Evolutionary conservation across 2,113 vertebrate genomes (phyloP).

Genomic region (Gulo gulo): DNA sequence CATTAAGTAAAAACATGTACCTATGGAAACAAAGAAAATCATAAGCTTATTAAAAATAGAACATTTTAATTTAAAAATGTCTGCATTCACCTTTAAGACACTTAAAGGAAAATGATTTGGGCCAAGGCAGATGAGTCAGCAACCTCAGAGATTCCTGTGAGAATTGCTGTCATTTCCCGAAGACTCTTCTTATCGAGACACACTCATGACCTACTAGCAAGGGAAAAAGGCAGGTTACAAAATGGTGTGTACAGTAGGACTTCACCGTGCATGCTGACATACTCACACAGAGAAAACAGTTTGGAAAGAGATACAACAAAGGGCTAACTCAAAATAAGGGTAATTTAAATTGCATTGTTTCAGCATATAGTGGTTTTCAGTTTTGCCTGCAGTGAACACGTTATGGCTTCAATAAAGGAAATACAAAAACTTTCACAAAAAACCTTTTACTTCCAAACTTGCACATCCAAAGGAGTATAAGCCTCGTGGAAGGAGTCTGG

Average conservation of each 20-base stretch:
- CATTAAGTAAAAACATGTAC: background rate
- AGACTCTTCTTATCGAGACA: background rate
- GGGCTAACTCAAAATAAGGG: background rate
- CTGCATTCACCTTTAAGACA: background rate
- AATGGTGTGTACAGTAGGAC: background rate
- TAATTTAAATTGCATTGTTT: background rate
- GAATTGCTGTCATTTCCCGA: background rate
- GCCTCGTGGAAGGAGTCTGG: background rate
- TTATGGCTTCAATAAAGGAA: background rate
- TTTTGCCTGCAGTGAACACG: background rate
- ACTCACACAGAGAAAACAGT: background rate
- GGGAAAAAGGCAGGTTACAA: background rate
- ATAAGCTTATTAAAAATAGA: slow-evolving; percentile 52
- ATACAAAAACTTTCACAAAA: background rate
- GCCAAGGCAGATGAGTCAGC: slow-evolving; percentile 38
- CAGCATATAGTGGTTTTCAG: background rate
- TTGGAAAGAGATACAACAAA: background rate
- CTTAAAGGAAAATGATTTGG: background rate
- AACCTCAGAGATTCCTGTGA: background rate
- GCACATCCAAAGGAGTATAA: background rate
- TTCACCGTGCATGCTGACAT: rapidly evolving
- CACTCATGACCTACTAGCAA: too few relatives aligned
- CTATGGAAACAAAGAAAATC: slow-evolving; percentile 36
- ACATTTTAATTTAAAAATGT: background rate
- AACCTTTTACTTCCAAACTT: background rate